Conservation (phyloP, 2,113 vertebrate genomes). For the Empidonax traillii region DNA sequence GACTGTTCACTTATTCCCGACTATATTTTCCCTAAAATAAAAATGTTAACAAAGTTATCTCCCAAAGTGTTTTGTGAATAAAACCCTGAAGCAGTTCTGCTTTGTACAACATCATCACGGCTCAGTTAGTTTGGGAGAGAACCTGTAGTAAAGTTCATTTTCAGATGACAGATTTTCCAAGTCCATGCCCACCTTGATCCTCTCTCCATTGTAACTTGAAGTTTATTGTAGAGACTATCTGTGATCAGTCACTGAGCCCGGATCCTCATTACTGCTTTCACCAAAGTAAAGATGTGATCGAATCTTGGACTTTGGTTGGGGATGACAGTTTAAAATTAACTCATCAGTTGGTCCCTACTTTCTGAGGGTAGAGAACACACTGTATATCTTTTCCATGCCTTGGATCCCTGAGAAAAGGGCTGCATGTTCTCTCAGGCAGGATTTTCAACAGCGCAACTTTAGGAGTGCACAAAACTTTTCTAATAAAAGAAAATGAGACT, state of each 20-base stretch:
- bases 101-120: neutral
- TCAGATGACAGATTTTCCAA: neutral
- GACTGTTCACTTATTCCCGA: neutral
- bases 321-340: slow-evolving; percentile 6
- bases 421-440: neutral
- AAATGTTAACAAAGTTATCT: neutral
- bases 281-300: neutral
- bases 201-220: neutral
- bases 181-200: neutral
- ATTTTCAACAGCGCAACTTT: neutral
- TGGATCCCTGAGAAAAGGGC: neutral
- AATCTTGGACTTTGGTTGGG: neutral
- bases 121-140: neutral
- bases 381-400: neutral
- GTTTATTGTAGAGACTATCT: neutral
- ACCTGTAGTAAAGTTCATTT: neutral
- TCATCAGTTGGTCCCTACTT: neutral
- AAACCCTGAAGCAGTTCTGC: neutral
- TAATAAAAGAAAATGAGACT: neutral
- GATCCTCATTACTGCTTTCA: neutral
- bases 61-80: neutral
- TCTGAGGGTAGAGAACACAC: neutral
- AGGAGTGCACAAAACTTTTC: neutral
- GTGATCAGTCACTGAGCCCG: neutral
- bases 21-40: neutral